A percentile compares a stretch with the other conserved stretches of the same genome.
phyloP scores from a whole-genome alignment of 2,888 invertebrate species.

The Spatulosminthurus flaviceps region DNA sequence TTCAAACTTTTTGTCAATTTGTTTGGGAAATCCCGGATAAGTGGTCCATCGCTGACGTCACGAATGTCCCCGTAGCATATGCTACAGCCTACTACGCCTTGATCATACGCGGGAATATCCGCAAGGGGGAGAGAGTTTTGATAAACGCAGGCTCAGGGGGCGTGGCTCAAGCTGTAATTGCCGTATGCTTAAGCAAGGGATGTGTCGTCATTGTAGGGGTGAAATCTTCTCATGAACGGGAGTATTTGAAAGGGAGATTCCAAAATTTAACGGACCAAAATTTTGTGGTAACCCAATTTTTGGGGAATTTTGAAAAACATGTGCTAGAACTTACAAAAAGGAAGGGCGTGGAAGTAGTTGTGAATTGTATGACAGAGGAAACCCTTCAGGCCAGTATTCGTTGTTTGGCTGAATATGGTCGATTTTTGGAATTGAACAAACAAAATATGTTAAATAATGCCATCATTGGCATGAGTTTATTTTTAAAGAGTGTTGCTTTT shows the following conservation, averaged over 20 bases:
- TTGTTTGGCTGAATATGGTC: slow-evolving; percentile 89
- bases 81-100: slow-evolving; percentile 74
- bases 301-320: slow-evolving; percentile 81
- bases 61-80: slow-evolving; percentile 75
- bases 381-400: slow-evolving; percentile 93
- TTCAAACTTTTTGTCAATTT: slow-evolving; percentile 68
- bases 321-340: slow-evolving; percentile 85
- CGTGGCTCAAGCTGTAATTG: slow-evolving; percentile 83
- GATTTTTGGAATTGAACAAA: slow-evolving; percentile 98
- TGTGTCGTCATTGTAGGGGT: slow-evolving; percentile 78
- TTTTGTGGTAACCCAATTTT: slow-evolving; percentile 76
- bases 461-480: slow-evolving; percentile 91
- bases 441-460: slow-evolving; percentile 93
- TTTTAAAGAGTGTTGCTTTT: slow-evolving; percentile 95
- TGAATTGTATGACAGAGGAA: slow-evolving; percentile 95
- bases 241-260: slow-evolving; percentile 86
- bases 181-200: slow-evolving; percentile 73
- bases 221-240: slow-evolving; percentile 79
- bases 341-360: slow-evolving; percentile 89
- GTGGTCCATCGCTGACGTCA: slow-evolving; percentile 75
- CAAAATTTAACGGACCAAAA: slow-evolving; percentile 70
- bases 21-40: slow-evolving; percentile 71
- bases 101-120: slow-evolving; percentile 70
- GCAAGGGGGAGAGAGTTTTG: slow-evolving; percentile 67
- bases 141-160: slow-evolving; percentile 76